Base-by-base conservation (phyloP, 2,888 invertebrate genomes). In the Lycia hirtaria region DNA sequence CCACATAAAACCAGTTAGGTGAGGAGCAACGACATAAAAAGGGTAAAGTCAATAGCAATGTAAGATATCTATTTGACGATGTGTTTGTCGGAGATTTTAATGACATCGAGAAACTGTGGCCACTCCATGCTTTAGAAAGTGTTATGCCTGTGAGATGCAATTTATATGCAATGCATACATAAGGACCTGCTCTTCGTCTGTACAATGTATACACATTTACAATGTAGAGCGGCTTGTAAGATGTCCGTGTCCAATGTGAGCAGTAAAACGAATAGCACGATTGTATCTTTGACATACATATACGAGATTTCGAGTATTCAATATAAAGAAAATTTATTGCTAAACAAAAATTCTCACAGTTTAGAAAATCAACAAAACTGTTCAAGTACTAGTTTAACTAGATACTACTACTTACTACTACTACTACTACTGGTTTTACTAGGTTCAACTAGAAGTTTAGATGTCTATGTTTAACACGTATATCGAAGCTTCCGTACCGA, bases 11-110 rank as follows among this genome's bases (percentile, higher is more conserved):
- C 48, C 43, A 47, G 57, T 52, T 37, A 12, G 57, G 52, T 53
- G 43, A 19, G 56, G 57, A 58, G 57, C 57, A 58, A 52, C 52
- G 52, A 58, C 52, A 52, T 58, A 58, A 48, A 52, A 53, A n/a
- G 47, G 52, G 30, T 53, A 37, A 53, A 53, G 52, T 53, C 52
- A 53, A 57, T 52, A 53, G 35, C 52, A 45, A 33, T 40, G 45
- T 28, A 56, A n/a, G 37, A 40, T 56, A 47, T 22, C 22, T 9
- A 41, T 41, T 28, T 30, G 32, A 19, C 10, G 17, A 55, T 24
- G 17, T 35, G 33, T 37, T 44, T 26, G 51, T 40, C 24, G 33
- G 38, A 32, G 32, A 51, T 20, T 56, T 50, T 37, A 45, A 56
- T 50, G 50, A 45, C 50, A 45, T 45, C 7, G 30, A 44, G 35